These are phyloP conservation scores for Dinoponera quadriceps DNA, from an alignment of 1,140 invertebrate species.

Conservation along the genomic window DNA sequence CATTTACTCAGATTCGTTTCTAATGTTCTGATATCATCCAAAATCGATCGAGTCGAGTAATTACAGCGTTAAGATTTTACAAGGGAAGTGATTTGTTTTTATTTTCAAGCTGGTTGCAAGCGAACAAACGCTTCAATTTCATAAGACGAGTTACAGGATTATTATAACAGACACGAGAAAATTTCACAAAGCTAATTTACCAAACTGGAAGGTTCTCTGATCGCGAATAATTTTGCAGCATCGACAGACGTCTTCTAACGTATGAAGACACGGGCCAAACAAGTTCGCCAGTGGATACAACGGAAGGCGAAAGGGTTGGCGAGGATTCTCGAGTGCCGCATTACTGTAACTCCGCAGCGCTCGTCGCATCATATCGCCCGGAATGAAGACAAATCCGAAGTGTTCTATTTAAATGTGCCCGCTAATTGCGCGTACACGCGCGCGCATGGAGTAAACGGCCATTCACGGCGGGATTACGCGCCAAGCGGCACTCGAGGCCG, in stretches of 20 bases:
- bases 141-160: too few species aligned
- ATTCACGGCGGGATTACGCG: slow-evolving; percentile 70
- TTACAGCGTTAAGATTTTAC: too few species aligned
- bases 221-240: slow-evolving; percentile 13
- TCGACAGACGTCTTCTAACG: slow-evolving; percentile 22
- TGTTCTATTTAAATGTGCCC: slow-evolving; percentile 69
- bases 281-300: neutral
- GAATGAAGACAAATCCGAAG: slow-evolving; percentile 68
- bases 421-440: slow-evolving; percentile 70
- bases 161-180: neutral
- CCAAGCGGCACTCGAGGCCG: slow-evolving; percentile 60
- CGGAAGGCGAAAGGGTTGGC: slow-evolving; percentile 26
- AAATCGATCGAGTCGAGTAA: too few species aligned
- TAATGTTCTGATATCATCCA: too few species aligned
- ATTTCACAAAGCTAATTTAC: neutral
- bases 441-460: slow-evolving; percentile 61
- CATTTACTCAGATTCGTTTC: too few species aligned
- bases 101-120: too few species aligned
- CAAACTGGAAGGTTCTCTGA: neutral
- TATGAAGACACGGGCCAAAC: neutral
- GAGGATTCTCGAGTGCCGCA: slow-evolving; percentile 28
- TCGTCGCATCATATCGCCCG: slow-evolving; percentile 10
- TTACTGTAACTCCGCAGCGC: slow-evolving; percentile 15
- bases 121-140: too few species aligned
- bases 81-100: too few species aligned